Conservation (phyloP, 64 coral and sea anemone species). For the Anthopleura sola region DNA sequence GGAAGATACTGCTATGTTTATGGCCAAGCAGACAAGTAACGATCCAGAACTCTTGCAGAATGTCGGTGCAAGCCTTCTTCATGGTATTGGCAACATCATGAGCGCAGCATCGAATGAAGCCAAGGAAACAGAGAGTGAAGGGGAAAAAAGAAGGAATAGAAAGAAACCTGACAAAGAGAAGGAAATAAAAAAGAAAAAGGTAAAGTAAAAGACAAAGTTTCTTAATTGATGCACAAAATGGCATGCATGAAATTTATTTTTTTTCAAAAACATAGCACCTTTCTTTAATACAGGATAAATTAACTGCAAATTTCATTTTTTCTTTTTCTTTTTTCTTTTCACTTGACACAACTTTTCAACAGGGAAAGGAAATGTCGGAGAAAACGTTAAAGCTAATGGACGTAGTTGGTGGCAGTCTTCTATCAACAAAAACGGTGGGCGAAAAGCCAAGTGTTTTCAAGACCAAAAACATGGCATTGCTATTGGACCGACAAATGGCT, state of each 20-base stretch:
- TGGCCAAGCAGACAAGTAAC: slow-evolving; percentile 36
- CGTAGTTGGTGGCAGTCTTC: slow-evolving; percentile 68
- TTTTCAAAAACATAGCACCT: neutral
- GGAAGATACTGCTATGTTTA: slow-evolving; percentile 53
- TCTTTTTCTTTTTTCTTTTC: no score
- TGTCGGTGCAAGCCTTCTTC: slow-evolving; percentile 50
- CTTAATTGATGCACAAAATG: no score
- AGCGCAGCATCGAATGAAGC: slow-evolving; percentile 39
- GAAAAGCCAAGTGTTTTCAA: slow-evolving; percentile 78
- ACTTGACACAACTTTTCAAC: neutral
- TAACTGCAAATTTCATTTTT: neutral
- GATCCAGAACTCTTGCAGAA: slow-evolving; percentile 37
- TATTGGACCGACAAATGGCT: slow-evolving; percentile 71
- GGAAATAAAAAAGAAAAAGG: neutral
- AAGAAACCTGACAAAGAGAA: slow-evolving; percentile 32
- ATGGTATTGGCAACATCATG: slow-evolving; percentile 52
- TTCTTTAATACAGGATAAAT: no score
- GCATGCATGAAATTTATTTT: no score
- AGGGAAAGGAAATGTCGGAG: slow-evolving; percentile 75
- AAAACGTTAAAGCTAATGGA: slow-evolving; percentile 72
- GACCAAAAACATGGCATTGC: slow-evolving; percentile 44
- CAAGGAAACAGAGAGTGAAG: neutral
- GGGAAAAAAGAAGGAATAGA: neutral
- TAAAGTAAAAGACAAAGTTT: neutral
- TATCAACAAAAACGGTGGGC: slow-evolving; percentile 71